These are phyloP conservation scores for Drosophila parvula DNA, from an alignment of 1,140 invertebrate genomes.

Conservation along the genomic window DNA sequence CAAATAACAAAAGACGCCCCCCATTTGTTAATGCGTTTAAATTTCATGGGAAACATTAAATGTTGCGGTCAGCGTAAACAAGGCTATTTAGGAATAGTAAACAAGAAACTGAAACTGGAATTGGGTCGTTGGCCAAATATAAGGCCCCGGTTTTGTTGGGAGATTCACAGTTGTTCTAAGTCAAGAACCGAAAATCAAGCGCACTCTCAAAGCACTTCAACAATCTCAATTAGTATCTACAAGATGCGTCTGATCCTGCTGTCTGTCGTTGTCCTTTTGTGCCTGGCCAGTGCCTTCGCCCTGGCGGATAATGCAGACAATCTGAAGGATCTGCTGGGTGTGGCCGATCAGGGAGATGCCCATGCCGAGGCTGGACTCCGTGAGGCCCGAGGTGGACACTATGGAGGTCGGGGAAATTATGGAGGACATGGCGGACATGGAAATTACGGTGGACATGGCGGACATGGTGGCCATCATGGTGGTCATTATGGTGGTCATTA, in stretches of 20 bases:
- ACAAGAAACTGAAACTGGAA: conserved; percentile 34
- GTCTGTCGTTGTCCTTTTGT: conserved; percentile 34
- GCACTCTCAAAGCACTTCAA: background rate
- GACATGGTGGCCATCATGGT: background rate
- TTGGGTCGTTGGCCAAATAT: conserved; percentile 29
- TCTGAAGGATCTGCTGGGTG: conserved; percentile 25
- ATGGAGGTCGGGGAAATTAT: conserved; percentile 14
- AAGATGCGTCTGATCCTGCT: conserved; percentile 50
- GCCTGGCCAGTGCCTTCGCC: conserved; percentile 35
- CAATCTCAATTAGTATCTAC: conserved; percentile 1
- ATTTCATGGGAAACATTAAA: conserved; percentile 24
- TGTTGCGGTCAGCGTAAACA: conserved; percentile 4
- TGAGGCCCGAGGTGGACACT: conserved; percentile 10
- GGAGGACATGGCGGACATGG: conserved; percentile 6
- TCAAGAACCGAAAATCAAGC: conserved; percentile 12
- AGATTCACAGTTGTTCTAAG: conserved; percentile 22
- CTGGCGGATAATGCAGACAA: conserved; percentile 6
- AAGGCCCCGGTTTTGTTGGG: conserved; percentile 11
- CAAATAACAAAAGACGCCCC: background rate
- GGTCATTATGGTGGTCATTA: conserved; percentile 14
- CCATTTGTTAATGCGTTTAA: conserved; percentile 6
- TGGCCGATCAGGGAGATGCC: conserved; percentile 49
- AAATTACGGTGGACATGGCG: conserved; percentile 1
- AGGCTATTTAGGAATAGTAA: conserved; percentile 9
- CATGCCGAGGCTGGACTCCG: conserved; percentile 53